phyloP scores from a whole-genome alignment of 2,797 vertebrate genomes.

The Sebastes matsubarae region DNA sequence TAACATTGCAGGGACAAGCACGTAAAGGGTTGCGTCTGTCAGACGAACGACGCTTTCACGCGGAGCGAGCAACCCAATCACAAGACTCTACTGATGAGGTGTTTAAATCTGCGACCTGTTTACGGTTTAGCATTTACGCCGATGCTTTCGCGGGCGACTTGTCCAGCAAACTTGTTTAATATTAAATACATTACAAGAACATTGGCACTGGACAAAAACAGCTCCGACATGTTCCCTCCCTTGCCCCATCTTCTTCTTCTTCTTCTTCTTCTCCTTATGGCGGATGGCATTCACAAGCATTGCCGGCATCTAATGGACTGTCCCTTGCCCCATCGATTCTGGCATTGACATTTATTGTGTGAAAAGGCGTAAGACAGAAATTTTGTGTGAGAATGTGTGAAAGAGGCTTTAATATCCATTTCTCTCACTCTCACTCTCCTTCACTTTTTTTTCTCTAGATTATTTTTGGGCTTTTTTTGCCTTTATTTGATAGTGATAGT shows the following conservation, averaged over 20 bases:
- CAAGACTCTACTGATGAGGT: neutral
- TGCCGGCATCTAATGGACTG: neutral
- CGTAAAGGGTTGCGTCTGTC: neutral
- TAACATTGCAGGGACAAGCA: neutral
- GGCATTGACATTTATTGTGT: neutral
- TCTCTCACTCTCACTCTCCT: neutral
- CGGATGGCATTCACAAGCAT: neutral
- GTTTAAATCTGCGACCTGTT: neutral
- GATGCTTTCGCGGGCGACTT: neutral
- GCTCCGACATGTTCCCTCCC: neutral
- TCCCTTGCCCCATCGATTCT: neutral
- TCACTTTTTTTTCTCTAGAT: neutral
- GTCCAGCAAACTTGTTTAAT: neutral
- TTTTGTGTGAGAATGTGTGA: neutral
- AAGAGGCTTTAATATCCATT: conserved; percentile 4
- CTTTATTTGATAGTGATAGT: no score
- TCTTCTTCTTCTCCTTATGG: neutral
- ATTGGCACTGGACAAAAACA: neutral
- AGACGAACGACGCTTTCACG: neutral
- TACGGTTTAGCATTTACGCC: neutral
- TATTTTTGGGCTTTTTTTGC: no score
- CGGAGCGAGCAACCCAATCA: neutral
- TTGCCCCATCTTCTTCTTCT: neutral
- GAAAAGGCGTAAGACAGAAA: neutral
- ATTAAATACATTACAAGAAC: neutral